A percentile compares a stretch with the other conserved stretches of the same genome.
These are phyloP conservation scores for Agrotis ipsilon DNA, from an alignment of 2,888 invertebrate species.

Conservation along the genomic window DNA sequence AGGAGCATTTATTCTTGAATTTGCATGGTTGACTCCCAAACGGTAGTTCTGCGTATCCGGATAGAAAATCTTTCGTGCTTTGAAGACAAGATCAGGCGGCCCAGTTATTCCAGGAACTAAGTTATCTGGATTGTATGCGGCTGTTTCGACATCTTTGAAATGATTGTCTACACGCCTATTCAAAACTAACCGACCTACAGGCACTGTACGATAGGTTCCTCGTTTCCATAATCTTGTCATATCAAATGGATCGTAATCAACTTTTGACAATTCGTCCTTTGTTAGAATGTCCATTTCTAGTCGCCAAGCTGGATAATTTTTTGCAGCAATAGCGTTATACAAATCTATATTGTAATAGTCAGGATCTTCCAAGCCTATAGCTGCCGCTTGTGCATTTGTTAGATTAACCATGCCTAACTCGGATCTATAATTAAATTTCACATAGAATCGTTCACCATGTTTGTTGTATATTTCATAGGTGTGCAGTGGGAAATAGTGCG, in stretches of 20 bases:
- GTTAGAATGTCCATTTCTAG: slow-evolving; percentile 84
- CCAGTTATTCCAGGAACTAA: slow-evolving; percentile 86
- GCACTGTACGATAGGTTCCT: slow-evolving; percentile 85
- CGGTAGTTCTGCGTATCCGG: slow-evolving; percentile 89
- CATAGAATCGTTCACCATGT: slow-evolving; percentile 93
- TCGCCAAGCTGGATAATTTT: slow-evolving; percentile 88
- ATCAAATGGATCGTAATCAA: slow-evolving; percentile 85
- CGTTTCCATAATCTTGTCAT: slow-evolving; percentile 84
- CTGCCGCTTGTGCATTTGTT: slow-evolving; percentile 87
- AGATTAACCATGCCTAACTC: slow-evolving; percentile 96
- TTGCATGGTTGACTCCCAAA: slow-evolving; percentile 68
- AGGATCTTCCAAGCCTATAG: slow-evolving; percentile 93
- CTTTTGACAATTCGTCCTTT: slow-evolving; percentile 76
- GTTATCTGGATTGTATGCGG: slow-evolving; percentile 82
- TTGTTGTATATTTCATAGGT: slow-evolving; percentile 96
- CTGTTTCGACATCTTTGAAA: slow-evolving; percentile 88
- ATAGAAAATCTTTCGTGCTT: slow-evolving; percentile 86
- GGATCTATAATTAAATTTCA: slow-evolving; percentile 97
- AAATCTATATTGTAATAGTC: slow-evolving; percentile 96
- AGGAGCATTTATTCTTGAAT: slow-evolving; percentile 68
- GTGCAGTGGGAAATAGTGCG: slow-evolving; percentile 97
- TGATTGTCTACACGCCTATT: slow-evolving; percentile 87
- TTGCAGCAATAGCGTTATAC: slow-evolving; percentile 94
- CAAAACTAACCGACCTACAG: slow-evolving; percentile 86
- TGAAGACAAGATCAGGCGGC: slow-evolving; percentile 88